Percentiles rank a stretch among this genome's conserved stretches.
These are phyloP conservation scores for Carollia perspicillata DNA, from an alignment of 2,113 vertebrate genomes.

Conservation along the genomic window DNA sequence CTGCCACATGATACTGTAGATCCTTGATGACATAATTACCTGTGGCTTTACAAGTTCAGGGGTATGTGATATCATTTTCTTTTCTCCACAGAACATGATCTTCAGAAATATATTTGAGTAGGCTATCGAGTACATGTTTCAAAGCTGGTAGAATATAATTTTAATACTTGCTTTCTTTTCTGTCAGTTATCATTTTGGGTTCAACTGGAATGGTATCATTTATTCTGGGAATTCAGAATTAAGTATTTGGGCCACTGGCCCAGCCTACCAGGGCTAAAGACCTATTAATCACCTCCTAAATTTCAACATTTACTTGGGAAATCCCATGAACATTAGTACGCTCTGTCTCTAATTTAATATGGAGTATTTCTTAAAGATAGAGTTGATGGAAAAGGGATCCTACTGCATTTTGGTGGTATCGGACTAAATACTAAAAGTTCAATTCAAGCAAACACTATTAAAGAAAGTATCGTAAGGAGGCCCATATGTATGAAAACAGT, in stretches of 20 bases:
- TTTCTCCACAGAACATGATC: not conserved
- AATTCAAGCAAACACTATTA: not conserved
- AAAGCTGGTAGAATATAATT: not conserved
- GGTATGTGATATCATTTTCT: not conserved
- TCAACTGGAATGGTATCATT: not conserved
- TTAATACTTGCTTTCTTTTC: not conserved
- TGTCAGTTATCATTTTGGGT: not conserved
- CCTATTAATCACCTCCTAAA: not conserved
- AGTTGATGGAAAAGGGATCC: not conserved
- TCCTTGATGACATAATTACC: not conserved
- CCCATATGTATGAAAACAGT: not conserved
- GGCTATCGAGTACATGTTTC: not conserved
- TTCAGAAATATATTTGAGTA: not conserved
- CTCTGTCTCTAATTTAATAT: not conserved
- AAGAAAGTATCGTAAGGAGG: not conserved
- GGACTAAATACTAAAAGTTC: not conserved
- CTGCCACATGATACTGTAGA: not conserved
- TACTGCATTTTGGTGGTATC: not conserved
- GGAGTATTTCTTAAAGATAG: not conserved
- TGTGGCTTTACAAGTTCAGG: not conserved
- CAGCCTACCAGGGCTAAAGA: not conserved
- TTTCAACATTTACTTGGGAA: not conserved
- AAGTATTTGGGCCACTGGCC: not conserved
- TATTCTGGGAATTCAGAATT: not conserved
- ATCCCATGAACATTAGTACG: not conserved